Conservation (phyloP, 2,113 vertebrate genomes). For the Rhadina sibilatrix region DNA sequence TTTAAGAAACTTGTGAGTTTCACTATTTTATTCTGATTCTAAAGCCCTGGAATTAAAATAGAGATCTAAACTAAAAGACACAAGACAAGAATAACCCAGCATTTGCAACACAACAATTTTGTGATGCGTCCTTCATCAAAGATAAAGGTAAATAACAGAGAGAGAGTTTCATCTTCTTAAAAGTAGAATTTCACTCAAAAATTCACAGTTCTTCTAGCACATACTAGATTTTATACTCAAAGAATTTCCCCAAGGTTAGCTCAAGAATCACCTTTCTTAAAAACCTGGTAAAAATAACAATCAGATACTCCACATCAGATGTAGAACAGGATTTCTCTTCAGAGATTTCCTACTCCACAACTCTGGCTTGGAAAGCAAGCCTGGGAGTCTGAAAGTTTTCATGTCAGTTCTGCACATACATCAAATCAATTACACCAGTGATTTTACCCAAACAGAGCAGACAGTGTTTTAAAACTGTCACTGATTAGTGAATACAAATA, state of each 20-base stretch:
- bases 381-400: not conserved
- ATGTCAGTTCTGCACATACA: not conserved
- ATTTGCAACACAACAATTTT: not conserved
- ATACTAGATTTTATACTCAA: not conserved
- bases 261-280: not conserved
- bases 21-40: not conserved
- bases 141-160: not conserved
- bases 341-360: not conserved
- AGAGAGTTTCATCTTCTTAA: not conserved
- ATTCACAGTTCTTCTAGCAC: not conserved
- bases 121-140: not conserved
- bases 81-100: not conserved
- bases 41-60: not conserved
- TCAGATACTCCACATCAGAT: not conserved
- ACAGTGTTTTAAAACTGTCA: constrained; percentile 12
- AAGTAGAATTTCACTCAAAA: not conserved
- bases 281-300: not conserved
- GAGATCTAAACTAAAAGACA: not conserved
- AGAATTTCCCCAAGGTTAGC: not conserved
- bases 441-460: constrained; percentile 24
- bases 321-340: not conserved
- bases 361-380: not conserved
- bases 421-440: not conserved
- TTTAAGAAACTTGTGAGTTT: not conserved
- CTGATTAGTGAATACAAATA: not conserved